Percentiles rank a stretch among this genome's conserved stretches.
Evolutionary conservation across 35 echinoderm and acorn worm species (phyloP).

Genomic region (Lytechinus pictus): DNA sequence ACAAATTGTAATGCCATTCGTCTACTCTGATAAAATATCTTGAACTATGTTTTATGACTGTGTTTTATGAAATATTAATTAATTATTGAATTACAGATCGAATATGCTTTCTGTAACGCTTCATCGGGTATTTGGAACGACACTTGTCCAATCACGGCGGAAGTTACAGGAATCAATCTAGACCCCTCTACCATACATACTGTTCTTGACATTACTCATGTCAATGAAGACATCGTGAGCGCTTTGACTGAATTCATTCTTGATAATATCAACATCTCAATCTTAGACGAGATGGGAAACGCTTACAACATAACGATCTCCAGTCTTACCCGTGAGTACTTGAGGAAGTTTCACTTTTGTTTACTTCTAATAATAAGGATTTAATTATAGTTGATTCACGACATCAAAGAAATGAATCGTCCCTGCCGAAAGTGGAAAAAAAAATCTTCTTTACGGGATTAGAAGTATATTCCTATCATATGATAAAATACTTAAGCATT

Average conservation of each 20-base stretch:
- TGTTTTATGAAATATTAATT: background rate
- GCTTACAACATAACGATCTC: background rate
- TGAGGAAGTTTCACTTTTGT: too few species aligned
- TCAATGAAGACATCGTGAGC: background rate
- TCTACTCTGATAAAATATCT: background rate
- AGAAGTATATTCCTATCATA: too few species aligned
- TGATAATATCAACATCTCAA: background rate
- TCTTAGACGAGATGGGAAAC: background rate
- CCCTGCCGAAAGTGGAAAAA: too few species aligned
- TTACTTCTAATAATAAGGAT: too few species aligned
- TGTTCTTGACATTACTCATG: background rate
- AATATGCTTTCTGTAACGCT: slow-evolving; percentile 13
- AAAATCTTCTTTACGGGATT: too few species aligned
- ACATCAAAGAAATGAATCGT: too few species aligned
- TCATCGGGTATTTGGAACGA: background rate
- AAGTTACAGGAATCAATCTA: background rate
- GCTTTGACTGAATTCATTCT: background rate
- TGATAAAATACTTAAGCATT: too few species aligned
- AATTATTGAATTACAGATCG: background rate
- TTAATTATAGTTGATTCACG: too few species aligned
- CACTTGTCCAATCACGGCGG: background rate
- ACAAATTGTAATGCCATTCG: background rate
- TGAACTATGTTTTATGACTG: background rate
- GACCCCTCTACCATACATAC: background rate
- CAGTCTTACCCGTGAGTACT: background rate